A percentile compares a stretch with the other conserved stretches of the same genome.
phyloP scores from a whole-genome alignment of 2,888 invertebrate genomes.

The Drosophila kanekoi region DNA sequence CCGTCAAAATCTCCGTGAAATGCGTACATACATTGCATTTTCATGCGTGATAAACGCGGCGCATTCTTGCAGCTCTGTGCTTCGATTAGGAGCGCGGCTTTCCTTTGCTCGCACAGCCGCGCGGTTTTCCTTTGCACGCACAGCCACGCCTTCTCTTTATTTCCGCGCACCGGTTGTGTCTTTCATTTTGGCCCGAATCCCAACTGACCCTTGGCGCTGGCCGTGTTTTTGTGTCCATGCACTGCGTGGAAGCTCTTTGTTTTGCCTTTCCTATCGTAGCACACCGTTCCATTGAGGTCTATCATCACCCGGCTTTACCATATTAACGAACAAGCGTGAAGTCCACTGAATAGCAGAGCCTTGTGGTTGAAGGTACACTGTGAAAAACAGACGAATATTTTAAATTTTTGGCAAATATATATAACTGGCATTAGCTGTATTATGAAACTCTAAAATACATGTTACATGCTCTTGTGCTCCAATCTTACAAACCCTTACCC shows the following conservation, averaged over 20 bases:
- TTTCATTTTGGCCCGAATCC: conserved; percentile 55
- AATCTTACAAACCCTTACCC: too few species aligned
- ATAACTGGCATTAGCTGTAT: too few species aligned
- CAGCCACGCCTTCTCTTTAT: conserved; percentile 17
- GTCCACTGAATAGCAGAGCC: not conserved
- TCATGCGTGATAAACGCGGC: conserved; percentile 65
- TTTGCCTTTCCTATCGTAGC: conserved; percentile 4
- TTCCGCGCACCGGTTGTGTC: conserved; percentile 38
- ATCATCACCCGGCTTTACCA: conserved; percentile 14
- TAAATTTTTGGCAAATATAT: too few species aligned
- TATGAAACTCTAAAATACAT: too few species aligned
- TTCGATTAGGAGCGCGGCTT: conserved; percentile 13
- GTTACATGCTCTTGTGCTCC: too few species aligned
- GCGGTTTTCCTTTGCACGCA: too few species aligned
- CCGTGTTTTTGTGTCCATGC: conserved; percentile 9
- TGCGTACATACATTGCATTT: conserved; percentile 36
- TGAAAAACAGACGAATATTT: not conserved
- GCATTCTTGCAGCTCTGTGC: conserved; percentile 28
- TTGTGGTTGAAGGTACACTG: conserved; percentile 1
- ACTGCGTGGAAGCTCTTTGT: conserved; percentile 3
- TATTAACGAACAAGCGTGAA: conserved; percentile 11
- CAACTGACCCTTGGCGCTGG: conserved; percentile 4
- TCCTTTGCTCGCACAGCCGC: conserved; percentile 7
- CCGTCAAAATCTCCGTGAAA: conserved; percentile 1
- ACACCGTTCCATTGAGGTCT: conserved; percentile 8